Conservation (phyloP, 1,140 invertebrate genomes). For the Venturia canescens region DNA sequence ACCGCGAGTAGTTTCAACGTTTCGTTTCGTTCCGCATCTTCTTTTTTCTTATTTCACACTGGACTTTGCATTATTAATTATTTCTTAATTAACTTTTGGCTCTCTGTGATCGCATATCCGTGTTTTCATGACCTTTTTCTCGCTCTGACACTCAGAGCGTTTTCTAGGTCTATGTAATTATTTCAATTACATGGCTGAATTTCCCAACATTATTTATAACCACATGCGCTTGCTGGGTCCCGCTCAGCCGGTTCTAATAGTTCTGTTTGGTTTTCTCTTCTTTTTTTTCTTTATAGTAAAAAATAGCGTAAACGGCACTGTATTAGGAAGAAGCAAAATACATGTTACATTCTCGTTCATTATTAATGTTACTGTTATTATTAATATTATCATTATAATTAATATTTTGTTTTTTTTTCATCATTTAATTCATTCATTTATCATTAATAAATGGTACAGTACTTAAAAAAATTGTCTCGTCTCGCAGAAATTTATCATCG, state of each 20-base stretch:
- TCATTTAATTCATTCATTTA: conserved; percentile 48
- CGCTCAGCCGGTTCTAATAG: conserved; percentile 67
- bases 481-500: conserved; percentile 52
- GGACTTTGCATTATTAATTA: not conserved
- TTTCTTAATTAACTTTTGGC: not conserved
- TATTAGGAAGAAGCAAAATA: conserved; percentile 79
- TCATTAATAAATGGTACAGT: conserved; percentile 76
- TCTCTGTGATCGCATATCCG: conserved; percentile 21
- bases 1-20: not conserved
- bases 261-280: conserved; percentile 24
- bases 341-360: conserved; percentile 75
- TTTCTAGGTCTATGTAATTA: not conserved
- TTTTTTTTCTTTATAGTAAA: conserved; percentile 71
- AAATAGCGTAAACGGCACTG: conserved; percentile 78
- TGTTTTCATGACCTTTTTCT: not conserved
- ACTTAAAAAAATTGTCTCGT: conserved; percentile 60
- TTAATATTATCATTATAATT: conserved; percentile 7
- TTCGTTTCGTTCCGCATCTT: not conserved
- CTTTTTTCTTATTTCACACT: conserved; percentile 17
- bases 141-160: not conserved
- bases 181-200: conserved; percentile 58
- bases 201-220: conserved; percentile 59
- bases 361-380: not conserved
- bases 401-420: too few species aligned
- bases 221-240: conserved; percentile 62